phyloP scores from a whole-genome alignment of 2,797 vertebrate genomes.

The Enteromius unitaeniatus region DNA sequence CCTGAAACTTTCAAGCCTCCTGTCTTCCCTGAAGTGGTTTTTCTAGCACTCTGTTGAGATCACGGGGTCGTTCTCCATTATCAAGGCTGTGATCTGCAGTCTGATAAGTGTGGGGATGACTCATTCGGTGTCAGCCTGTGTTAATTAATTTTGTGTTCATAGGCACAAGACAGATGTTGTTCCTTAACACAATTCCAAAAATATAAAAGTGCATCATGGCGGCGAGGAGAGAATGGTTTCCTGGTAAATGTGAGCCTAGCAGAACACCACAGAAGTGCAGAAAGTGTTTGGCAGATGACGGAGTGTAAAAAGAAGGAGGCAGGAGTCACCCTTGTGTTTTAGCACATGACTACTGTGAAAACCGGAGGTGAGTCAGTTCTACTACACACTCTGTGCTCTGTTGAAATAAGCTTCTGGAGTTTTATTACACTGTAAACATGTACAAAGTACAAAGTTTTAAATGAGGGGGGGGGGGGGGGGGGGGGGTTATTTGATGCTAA shows the following conservation, averaged over 20 bases:
- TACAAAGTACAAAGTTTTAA: not conserved
- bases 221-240: constrained; percentile 25
- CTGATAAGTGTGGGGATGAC: constrained; percentile 49
- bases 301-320: constrained; percentile 31
- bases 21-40: constrained; percentile 25
- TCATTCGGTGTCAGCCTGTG: constrained; percentile 48
- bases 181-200: constrained; percentile 47
- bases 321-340: constrained; percentile 17
- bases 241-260: not conserved
- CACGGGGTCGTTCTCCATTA: constrained; percentile 41
- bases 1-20: constrained; percentile 26
- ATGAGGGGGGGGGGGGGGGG: too few relatives aligned
- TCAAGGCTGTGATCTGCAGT: constrained; percentile 15
- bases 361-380: constrained; percentile 49
- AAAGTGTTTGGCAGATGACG: constrained; percentile 31
- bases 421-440: not conserved
- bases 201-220: constrained; percentile 13
- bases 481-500: not conserved
- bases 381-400: constrained; percentile 22
- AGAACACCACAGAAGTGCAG: not conserved
- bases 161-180: constrained; percentile 53
- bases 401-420: constrained; percentile 18
- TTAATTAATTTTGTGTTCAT: constrained; percentile 52
- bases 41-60: constrained; percentile 40
- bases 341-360: constrained; percentile 34